These are phyloP conservation scores for Sarcophaga rosellei DNA, from an alignment of 2,888 invertebrate species.

Conservation along the genomic window DNA sequence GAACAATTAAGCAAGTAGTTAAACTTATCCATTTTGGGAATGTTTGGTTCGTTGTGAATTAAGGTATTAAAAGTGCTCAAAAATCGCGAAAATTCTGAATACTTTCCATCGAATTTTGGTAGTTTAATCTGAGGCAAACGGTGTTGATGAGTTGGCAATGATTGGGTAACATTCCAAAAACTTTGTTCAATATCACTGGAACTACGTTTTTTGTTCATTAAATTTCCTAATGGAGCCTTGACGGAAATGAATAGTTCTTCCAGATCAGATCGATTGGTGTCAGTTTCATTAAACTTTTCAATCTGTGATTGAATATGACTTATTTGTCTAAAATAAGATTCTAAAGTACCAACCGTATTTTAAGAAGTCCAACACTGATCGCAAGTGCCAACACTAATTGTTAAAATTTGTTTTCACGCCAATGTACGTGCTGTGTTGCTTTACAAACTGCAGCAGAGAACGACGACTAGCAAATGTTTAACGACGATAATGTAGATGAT, in stretches of 20 bases:
- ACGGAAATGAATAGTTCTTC: neutral
- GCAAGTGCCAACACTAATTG: neutral
- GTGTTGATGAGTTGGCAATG: slow-evolving; percentile 20
- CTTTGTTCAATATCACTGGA: neutral
- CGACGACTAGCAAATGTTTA: neutral
- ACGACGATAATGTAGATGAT: neutral
- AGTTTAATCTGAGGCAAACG: slow-evolving; percentile 22
- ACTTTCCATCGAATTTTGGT: slow-evolving; percentile 19
- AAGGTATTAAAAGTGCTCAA: slow-evolving; percentile 7
- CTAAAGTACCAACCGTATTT: slow-evolving; percentile 8
- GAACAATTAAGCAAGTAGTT: slow-evolving; percentile 36
- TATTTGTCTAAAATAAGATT: slow-evolving; percentile 50
- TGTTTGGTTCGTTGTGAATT: slow-evolving; percentile 11
- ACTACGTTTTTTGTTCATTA: neutral
- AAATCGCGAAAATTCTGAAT: slow-evolving; percentile 28
- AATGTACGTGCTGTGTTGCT: neutral
- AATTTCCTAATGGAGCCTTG: neutral
- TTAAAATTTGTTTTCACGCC: no score
- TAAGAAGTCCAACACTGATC: neutral
- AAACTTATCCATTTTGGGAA: slow-evolving; percentile 35
- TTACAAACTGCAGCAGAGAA: neutral
- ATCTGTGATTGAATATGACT: slow-evolving; percentile 35
- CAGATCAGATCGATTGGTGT: neutral
- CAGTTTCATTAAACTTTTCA: neutral
- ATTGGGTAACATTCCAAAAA: neutral